phyloP scores from a whole-genome alignment of 1,140 invertebrate species.

The Procambarus clarkii region DNA sequence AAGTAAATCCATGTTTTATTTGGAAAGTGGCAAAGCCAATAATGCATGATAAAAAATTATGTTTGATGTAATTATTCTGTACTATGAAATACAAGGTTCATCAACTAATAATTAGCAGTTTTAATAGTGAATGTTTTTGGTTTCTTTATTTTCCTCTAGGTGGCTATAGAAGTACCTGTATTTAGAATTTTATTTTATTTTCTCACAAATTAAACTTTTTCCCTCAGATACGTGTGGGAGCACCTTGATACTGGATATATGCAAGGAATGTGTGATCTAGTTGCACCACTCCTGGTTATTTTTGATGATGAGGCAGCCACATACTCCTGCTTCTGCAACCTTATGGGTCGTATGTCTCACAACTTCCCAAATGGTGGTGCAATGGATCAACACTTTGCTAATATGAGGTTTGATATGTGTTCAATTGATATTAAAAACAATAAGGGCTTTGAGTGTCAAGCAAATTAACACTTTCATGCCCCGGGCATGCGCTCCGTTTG shows the following conservation, averaged over 20 bases:
- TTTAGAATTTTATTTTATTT: background rate
- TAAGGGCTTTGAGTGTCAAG: no score
- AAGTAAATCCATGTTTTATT: constrained; percentile 76
- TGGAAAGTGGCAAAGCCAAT: background rate
- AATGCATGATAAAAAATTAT: background rate
- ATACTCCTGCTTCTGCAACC: constrained; percentile 91
- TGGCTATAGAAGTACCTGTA: no score
- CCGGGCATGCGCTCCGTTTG: no score
- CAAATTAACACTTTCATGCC: no score
- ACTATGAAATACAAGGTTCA: no score
- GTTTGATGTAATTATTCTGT: no score
- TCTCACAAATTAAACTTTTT: constrained; percentile 74
- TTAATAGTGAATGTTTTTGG: no score
- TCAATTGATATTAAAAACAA: background rate
- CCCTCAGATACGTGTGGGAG: constrained; percentile 88
- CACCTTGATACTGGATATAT: constrained; percentile 88
- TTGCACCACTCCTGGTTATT: constrained; percentile 92
- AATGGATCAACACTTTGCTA: constrained; percentile 96
- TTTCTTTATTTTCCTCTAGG: no score
- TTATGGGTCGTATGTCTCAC: constrained; percentile 92
- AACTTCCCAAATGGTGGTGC: constrained; percentile 96
- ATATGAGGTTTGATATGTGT: constrained; percentile 83
- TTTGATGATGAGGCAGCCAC: constrained; percentile 94
- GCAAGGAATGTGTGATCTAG: constrained; percentile 95
- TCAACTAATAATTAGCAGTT: no score